Evolutionary conservation across 2,797 vertebrate genomes (phyloP).

Genomic region (Lepus townsendii): DNA sequence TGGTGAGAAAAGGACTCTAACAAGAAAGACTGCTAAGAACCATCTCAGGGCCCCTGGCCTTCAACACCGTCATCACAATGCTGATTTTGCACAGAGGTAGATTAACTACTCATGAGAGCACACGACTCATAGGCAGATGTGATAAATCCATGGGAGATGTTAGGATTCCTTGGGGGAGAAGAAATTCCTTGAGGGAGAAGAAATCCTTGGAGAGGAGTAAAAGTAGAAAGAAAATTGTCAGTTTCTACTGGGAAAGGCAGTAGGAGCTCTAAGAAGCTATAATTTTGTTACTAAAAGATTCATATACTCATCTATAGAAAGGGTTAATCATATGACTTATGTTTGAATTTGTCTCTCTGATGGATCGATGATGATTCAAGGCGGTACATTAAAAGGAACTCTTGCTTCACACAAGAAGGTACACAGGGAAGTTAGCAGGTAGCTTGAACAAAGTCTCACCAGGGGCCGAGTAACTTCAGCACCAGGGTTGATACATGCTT

Average conservation of each 20-base stretch:
- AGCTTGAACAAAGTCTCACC: neutral
- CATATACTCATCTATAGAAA: neutral
- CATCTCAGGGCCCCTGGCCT: neutral
- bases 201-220: neutral
- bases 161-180: neutral
- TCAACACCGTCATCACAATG: neutral
- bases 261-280: neutral
- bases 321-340: neutral
- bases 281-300: neutral
- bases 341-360: neutral
- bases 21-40: fast-evolving
- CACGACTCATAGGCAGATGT: neutral
- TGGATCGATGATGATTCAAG: neutral
- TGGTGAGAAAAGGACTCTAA: neutral
- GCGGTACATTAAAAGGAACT: neutral
- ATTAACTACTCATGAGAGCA: neutral
- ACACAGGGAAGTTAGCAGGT: neutral
- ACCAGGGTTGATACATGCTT: neutral
- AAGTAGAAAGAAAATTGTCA: conserved; percentile 12
- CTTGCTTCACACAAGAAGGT: neutral
- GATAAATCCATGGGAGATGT: neutral
- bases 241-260: neutral
- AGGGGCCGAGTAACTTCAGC: neutral
- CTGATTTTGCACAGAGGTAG: neutral
- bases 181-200: neutral